These are phyloP conservation scores for Rhamnusium bicolor DNA, from an alignment of 2,888 invertebrate genomes.

Conservation along the genomic window DNA sequence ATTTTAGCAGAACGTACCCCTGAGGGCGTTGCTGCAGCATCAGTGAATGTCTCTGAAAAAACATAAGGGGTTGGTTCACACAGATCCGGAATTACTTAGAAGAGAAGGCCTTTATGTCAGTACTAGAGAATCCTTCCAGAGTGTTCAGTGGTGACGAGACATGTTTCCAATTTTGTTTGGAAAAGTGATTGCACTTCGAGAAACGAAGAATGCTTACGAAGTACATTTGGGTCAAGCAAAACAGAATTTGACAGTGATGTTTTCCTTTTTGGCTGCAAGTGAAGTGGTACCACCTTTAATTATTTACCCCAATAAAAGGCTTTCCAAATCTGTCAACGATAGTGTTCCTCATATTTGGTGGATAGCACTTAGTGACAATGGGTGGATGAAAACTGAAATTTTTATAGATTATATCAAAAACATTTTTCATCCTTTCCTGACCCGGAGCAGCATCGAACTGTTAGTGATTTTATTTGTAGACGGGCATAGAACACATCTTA, in stretches of 20 bases:
- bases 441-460: neutral
- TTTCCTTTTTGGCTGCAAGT: slow-evolving; percentile 40
- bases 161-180: slow-evolving; percentile 39
- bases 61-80: slow-evolving; percentile 55
- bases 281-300: slow-evolving; percentile 31
- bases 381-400: slow-evolving; percentile 47
- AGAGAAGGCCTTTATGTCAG: neutral
- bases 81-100: neutral
- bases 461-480: neutral
- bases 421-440: neutral
- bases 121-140: no score
- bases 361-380: slow-evolving; percentile 40
- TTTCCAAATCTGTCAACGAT: neutral
- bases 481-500: neutral
- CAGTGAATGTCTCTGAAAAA: slow-evolving; percentile 49
- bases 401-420: slow-evolving; percentile 9
- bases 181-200: slow-evolving; percentile 44
- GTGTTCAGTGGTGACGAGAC: slow-evolving; percentile 54
- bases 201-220: slow-evolving; percentile 42
- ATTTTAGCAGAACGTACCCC: slow-evolving; percentile 15
- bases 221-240: slow-evolving; percentile 36
- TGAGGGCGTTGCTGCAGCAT: slow-evolving; percentile 41
- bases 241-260: slow-evolving; percentile 44
- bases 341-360: slow-evolving; percentile 39
- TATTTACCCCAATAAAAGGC: slow-evolving; percentile 37